Conservation (phyloP, 2,113 vertebrate genomes). For the Macroglossus sobrinus region DNA sequence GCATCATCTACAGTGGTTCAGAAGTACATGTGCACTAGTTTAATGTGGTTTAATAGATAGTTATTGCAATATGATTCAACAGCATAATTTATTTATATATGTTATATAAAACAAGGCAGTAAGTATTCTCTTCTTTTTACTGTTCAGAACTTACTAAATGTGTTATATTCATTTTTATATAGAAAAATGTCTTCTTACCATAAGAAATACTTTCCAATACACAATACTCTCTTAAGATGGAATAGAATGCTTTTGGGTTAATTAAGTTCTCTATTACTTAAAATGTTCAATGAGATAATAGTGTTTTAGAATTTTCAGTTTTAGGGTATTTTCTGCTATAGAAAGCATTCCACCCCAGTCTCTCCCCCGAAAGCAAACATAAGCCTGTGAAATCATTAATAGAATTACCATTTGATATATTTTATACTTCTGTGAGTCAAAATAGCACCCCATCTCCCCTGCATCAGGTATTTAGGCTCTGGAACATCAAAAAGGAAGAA, state of each 20-base stretch:
- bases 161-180: neutral
- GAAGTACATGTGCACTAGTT: neutral
- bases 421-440: neutral
- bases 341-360: neutral
- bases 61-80: neutral
- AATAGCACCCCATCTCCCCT: neutral
- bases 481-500: neutral
- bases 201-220: neutral
- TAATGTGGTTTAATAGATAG: neutral
- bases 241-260: neutral
- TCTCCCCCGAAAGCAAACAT: neutral
- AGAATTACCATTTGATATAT: neutral
- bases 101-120: neutral
- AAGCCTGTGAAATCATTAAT: neutral
- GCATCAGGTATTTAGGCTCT: neutral
- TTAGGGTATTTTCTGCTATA: neutral
- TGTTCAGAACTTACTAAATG: neutral
- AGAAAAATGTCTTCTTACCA: neutral
- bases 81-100: neutral
- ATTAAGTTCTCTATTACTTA: neutral
- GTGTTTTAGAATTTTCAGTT: neutral
- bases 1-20: neutral
- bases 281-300: neutral
- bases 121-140: neutral
- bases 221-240: neutral